Conservation (phyloP, 2,888 invertebrate genomes). For the Torymus aiolomorphi region DNA sequence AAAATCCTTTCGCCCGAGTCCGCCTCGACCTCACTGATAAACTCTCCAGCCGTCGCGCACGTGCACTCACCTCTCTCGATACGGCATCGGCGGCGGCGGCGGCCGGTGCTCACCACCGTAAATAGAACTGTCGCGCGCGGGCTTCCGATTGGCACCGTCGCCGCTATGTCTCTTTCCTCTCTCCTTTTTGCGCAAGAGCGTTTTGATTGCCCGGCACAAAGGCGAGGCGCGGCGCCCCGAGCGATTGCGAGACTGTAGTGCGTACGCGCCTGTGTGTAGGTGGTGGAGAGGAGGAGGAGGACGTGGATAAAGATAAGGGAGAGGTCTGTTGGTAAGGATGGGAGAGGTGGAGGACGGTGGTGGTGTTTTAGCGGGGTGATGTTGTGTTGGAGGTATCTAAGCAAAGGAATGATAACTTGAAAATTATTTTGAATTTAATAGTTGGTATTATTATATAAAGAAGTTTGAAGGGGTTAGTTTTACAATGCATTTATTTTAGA, state of each 20-base stretch:
- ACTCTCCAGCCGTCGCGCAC: no score
- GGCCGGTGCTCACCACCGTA: slow-evolving; percentile 22
- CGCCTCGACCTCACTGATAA: no score
- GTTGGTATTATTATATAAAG: no score
- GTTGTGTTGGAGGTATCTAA: no score
- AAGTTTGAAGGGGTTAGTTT: no score
- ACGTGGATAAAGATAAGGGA: background rate
- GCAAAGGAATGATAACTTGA: no score
- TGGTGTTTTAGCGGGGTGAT: no score
- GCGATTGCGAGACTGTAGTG: slow-evolving; percentile 45
- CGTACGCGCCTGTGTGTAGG: slow-evolving; percentile 12
- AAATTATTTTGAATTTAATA: no score
- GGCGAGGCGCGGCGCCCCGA: slow-evolving; percentile 48
- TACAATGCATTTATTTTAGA: no score
- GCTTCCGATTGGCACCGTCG: slow-evolving; percentile 45
- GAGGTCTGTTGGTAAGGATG: no score
- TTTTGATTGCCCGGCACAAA: slow-evolving; percentile 52
- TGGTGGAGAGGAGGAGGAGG: slow-evolving; percentile 21
- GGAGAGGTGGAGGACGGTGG: no score
- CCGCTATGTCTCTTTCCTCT: background rate
- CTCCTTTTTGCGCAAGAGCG: slow-evolving; percentile 44
- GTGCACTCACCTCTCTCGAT: background rate
- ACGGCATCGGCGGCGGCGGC: background rate
- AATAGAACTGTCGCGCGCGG: slow-evolving; percentile 53
- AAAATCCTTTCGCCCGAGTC: no score